Percentiles rank a stretch among this genome's conserved stretches.
phyloP scores from a whole-genome alignment of 2,113 vertebrate genomes.

The Cebidichthys violaceus region DNA sequence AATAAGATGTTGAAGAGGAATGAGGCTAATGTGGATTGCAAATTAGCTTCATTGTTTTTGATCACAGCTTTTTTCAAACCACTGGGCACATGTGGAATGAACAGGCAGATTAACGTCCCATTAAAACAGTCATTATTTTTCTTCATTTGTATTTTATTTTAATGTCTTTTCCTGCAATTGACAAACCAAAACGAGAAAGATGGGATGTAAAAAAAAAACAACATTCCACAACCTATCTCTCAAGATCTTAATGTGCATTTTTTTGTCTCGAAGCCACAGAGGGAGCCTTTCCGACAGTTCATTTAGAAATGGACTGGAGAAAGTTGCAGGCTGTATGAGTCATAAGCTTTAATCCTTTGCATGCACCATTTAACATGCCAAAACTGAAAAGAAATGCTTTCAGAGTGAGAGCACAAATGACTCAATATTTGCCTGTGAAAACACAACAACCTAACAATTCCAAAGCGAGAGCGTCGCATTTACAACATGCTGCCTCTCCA shows the following conservation, averaged over 20 bases:
- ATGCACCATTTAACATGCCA: constrained; percentile 55
- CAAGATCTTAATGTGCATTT: constrained; percentile 24
- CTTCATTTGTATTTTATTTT: constrained; percentile 6
- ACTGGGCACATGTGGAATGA: not conserved
- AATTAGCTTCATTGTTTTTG: constrained; percentile 9
- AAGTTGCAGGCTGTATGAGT: constrained; percentile 49
- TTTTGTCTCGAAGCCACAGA: not conserved
- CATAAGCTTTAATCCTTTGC: constrained; percentile 42
- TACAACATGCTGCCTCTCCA: constrained; percentile 9
- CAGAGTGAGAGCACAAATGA: constrained; percentile 17
- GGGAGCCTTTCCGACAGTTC: not conserved
- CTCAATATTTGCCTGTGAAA: constrained; percentile 23
- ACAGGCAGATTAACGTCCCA: not conserved
- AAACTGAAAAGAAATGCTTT: constrained; percentile 37
- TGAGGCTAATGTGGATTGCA: not conserved
- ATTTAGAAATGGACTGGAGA: constrained; percentile 46
- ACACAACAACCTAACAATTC: constrained; percentile 12
- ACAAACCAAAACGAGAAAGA: not conserved
- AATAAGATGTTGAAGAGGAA: constrained; percentile 17
- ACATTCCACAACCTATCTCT: not conserved
- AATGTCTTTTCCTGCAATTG: not conserved
- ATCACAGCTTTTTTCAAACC: constrained; percentile 11
- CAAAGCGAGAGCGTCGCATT: constrained; percentile 20
- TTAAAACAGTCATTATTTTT: not conserved
- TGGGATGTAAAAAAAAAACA: not conserved